Percentiles rank a stretch among this genome's conserved stretches.
These are phyloP conservation scores for Dipodomys spectabilis DNA, from an alignment of 2,113 vertebrate genomes.

Conservation along the genomic window DNA sequence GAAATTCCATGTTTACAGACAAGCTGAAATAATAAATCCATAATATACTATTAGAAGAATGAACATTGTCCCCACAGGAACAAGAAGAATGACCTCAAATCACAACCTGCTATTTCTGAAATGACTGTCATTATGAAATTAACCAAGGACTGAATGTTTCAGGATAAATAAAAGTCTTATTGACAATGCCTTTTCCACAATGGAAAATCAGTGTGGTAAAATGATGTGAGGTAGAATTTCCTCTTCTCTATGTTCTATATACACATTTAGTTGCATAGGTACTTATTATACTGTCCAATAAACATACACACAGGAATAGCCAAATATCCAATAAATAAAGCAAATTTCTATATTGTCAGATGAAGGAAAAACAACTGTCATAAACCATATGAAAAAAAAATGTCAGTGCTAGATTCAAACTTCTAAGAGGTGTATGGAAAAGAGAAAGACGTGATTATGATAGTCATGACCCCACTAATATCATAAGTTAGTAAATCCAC, in stretches of 20 bases:
- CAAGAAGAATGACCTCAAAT: neutral
- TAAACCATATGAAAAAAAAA: neutral
- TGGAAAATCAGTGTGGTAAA: neutral
- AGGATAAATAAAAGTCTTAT: neutral
- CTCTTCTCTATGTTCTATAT: fast-evolving
- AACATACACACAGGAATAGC: neutral
- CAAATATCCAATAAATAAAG: neutral
- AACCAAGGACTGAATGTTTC: too few species aligned
- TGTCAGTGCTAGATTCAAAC: neutral
- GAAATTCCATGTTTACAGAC: neutral
- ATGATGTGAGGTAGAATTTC: neutral
- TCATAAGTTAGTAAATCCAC: neutral
- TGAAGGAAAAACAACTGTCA: neutral
- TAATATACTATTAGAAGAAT: neutral
- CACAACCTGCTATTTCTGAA: neutral
- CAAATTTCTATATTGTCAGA: neutral
- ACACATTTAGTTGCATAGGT: neutral
- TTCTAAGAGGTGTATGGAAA: neutral
- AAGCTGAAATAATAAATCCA: neutral
- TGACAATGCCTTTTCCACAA: too few species aligned
- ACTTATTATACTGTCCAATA: neutral
- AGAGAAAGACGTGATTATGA: neutral
- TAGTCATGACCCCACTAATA: neutral
- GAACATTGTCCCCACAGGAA: neutral
- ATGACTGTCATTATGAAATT: neutral